Percentiles rank a stretch among this genome's conserved stretches.
Evolutionary conservation across 2,888 invertebrate genomes (phyloP).

Genomic region (Formica aserva): DNA sequence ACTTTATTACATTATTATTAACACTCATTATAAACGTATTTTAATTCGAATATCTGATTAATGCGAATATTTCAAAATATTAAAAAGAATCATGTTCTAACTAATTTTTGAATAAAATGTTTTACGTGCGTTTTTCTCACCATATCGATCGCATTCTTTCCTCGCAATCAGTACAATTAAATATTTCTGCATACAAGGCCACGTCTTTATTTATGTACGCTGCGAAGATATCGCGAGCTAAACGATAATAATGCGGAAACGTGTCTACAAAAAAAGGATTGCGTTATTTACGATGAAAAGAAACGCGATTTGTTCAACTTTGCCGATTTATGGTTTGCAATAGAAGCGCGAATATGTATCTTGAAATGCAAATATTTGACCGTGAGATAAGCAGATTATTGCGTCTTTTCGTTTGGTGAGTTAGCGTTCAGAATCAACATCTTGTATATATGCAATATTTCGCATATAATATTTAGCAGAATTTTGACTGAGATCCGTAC

Average conservation of each 20-base stretch:
- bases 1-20: constrained; percentile 26
- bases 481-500: background rate
- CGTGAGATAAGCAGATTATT: background rate
- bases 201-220: background rate
- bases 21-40: constrained; percentile 15
- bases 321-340: background rate
- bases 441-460: too few relatives aligned
- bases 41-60: background rate
- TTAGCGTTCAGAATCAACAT: background rate
- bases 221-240: background rate
- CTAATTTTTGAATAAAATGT: background rate
- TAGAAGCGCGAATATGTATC: background rate
- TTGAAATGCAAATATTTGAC: background rate
- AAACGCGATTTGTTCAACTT: background rate
- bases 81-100: background rate
- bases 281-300: constrained; percentile 16
- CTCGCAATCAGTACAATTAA: background rate
- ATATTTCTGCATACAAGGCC: background rate
- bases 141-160: background rate
- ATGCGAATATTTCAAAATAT: background rate
- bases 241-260: constrained; percentile 38
- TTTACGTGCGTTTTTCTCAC: background rate
- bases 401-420: background rate
- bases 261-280: background rate
- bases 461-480: background rate